phyloP scores from a whole-genome alignment of 1,140 invertebrate genomes.

The Euura saliciscinereae region DNA sequence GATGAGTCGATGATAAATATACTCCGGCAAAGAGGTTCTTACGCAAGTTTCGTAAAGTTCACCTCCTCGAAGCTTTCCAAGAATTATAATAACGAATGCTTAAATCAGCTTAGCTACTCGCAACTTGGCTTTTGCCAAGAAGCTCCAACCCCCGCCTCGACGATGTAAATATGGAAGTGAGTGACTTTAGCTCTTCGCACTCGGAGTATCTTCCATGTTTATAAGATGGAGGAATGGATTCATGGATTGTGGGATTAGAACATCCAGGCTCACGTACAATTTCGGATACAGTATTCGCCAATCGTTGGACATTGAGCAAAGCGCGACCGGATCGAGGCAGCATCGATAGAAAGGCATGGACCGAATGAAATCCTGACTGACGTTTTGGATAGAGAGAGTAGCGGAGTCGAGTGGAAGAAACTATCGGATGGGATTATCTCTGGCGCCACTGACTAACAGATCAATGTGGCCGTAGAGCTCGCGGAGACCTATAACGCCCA shows the following conservation, averaged over 20 bases:
- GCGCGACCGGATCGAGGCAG: conserved; percentile 41
- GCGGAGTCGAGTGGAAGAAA: conserved; percentile 28
- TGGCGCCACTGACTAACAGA: conserved; percentile 51
- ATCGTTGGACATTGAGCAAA: neutral
- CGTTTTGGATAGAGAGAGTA: conserved; percentile 42
- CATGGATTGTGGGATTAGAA: conserved; percentile 57
- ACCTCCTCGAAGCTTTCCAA: conserved; percentile 33
- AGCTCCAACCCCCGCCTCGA: conserved; percentile 32
- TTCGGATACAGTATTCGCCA: too few relatives aligned
- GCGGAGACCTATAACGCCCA: too few relatives aligned
- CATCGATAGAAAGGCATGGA: conserved; percentile 45
- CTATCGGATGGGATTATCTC: conserved; percentile 53
- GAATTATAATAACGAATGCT: conserved; percentile 62
- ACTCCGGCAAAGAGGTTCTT: too few relatives aligned
- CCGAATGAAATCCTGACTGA: conserved; percentile 58
- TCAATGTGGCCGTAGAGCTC: too few relatives aligned
- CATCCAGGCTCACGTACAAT: too few relatives aligned
- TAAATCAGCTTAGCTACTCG: conserved; percentile 57
- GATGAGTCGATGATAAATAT: too few relatives aligned
- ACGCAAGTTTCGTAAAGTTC: too few relatives aligned
- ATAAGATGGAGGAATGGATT: conserved; percentile 31
- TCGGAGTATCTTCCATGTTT: neutral
- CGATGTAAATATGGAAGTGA: conserved; percentile 57
- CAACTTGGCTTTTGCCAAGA: conserved; percentile 54
- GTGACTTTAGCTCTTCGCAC: conserved; percentile 30